Conservation (phyloP, 37 sponge, comb jelly and placozoan genomes). For the Spongilla lacustris region DNA sequence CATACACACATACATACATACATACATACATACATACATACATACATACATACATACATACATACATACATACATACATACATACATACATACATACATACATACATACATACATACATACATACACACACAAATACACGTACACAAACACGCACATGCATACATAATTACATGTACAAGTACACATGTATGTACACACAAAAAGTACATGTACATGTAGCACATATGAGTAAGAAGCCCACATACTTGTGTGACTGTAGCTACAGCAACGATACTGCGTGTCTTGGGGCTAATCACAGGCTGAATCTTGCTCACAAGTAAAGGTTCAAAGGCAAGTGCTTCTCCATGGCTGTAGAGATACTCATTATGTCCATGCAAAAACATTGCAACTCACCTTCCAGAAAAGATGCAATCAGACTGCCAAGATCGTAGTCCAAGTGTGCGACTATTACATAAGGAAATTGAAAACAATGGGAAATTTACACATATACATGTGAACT, state of each 20-base stretch:
- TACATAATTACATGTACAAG: not conserved
- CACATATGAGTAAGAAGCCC: too few species aligned
- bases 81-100: too few species aligned
- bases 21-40: too few species aligned
- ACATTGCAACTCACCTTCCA: slow-evolving; percentile 59
- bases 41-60: too few species aligned
- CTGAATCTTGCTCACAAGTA: slow-evolving; percentile 50
- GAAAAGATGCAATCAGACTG: slow-evolving; percentile 78
- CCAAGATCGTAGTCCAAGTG: slow-evolving; percentile 52
- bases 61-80: too few species aligned
- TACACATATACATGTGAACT: not conserved
- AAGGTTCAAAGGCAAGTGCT: slow-evolving; percentile 75
- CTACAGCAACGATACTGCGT: slow-evolving; percentile 53
- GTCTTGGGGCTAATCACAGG: slow-evolving; percentile 37
- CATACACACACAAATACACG: not conserved
- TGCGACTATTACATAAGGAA: slow-evolving; percentile 12
- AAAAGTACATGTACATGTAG: not conserved
- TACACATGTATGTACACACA: not conserved
- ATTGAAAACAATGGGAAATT: not conserved
- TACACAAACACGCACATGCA: not conserved
- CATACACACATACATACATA: too few species aligned
- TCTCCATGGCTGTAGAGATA: slow-evolving; percentile 78
- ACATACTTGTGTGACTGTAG: slow-evolving; percentile 70
- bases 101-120: too few species aligned
- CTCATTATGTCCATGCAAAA: not conserved